These are phyloP conservation scores for Cryptocephalus moraei DNA, from an alignment of 2,888 invertebrate genomes.

Conservation along the genomic window DNA sequence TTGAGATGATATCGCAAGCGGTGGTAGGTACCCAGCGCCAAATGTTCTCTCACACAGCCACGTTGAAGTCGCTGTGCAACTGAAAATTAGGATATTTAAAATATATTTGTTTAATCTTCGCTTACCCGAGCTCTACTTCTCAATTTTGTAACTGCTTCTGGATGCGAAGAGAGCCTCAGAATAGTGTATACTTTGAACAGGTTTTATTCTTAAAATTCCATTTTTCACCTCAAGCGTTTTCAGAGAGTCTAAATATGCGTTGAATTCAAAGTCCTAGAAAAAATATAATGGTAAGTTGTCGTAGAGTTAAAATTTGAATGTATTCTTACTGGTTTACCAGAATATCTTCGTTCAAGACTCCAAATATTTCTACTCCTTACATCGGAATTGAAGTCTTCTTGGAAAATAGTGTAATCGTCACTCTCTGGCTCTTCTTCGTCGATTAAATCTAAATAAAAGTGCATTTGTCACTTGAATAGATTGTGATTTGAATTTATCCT, in stretches of 20 bases:
- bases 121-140: too few species aligned
- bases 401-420: conserved; percentile 39
- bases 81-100: too few species aligned
- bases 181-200: conserved; percentile 36
- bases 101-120: too few species aligned
- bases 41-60: too few species aligned
- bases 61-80: too few species aligned
- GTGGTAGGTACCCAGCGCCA: conserved; percentile 47
- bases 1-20: conserved; percentile 56
- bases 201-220: conserved; percentile 50
- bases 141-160: too few species aligned
- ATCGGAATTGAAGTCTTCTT: conserved; percentile 38
- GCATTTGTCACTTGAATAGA: too few species aligned
- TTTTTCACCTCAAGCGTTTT: conserved; percentile 44
- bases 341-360: conserved; percentile 34
- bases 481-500: conserved; percentile 14
- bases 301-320: too few species aligned
- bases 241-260: conserved; percentile 49
- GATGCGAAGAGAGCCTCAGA: too few species aligned
- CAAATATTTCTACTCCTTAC: conserved; percentile 24
- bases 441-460: too few species aligned
- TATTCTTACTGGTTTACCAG: neutral
- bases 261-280: conserved; percentile 59
- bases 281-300: neutral
- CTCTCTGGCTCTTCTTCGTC: too few species aligned